Evolutionary conservation across 2,888 invertebrate genomes (phyloP).

Genomic region (Epinotia brunnichana): DNA sequence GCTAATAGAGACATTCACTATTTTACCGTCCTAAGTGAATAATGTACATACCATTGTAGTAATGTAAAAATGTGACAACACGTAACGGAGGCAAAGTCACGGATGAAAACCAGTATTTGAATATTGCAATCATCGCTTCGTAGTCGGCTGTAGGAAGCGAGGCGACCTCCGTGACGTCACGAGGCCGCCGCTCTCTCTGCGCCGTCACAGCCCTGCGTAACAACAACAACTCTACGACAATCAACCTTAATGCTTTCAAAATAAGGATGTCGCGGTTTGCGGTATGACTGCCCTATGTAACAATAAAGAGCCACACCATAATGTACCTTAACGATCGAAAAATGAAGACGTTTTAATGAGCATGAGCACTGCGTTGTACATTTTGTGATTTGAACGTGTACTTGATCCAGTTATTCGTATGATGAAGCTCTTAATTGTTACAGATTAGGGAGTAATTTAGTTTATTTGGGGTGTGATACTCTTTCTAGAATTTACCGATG

Average conservation of each 20-base stretch:
- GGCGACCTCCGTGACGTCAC: slow-evolving; percentile 39
- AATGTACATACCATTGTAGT: background rate
- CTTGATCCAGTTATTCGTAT: background rate
- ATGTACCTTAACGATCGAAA: background rate
- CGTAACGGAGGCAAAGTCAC: slow-evolving; percentile 1
- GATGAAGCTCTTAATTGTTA: background rate
- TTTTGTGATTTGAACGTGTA: slow-evolving; percentile 1
- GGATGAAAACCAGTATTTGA: background rate
- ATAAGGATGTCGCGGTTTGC: background rate
- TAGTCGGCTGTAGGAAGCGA: slow-evolving; percentile 18
- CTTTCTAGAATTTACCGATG: background rate
- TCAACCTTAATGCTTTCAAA: background rate
- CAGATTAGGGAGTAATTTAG: background rate
- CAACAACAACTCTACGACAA: background rate
- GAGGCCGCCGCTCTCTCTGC: slow-evolving; percentile 39
- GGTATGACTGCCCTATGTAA: background rate
- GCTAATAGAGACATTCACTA: too few species aligned
- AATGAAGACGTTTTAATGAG: background rate
- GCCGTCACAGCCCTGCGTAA: slow-evolving; percentile 21
- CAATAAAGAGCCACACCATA: background rate
- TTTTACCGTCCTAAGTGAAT: too few species aligned
- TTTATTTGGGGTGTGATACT: background rate
- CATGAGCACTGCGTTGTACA: background rate
- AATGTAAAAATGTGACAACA: background rate
- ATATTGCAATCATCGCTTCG: slow-evolving; percentile 11